Percentiles rank a stretch among this genome's conserved stretches.
phyloP scores from a whole-genome alignment of 2,888 invertebrate genomes.

The Eurytoma adleriae region DNA sequence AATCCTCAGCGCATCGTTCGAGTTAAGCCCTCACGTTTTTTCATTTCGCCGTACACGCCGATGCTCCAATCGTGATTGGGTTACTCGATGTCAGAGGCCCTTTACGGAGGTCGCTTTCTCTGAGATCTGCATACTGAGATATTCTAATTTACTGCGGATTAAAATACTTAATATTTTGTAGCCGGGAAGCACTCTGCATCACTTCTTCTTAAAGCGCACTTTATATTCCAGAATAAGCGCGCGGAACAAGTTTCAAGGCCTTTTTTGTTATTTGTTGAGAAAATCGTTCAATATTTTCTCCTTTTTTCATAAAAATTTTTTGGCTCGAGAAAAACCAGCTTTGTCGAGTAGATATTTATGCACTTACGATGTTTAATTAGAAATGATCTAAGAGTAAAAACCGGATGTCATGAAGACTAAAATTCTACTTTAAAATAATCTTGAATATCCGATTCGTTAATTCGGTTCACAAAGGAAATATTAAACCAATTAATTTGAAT shows the following conservation, averaged over 20 bases:
- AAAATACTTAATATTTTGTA: constrained; percentile 53
- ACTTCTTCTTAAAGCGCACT: constrained; percentile 27
- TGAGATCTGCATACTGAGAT: constrained; percentile 30
- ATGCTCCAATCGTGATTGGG: constrained; percentile 64
- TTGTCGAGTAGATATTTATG: background rate
- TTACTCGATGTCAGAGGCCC: constrained; percentile 2
- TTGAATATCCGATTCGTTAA: too few relatives aligned
- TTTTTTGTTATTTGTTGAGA: constrained; percentile 5
- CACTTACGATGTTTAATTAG: background rate
- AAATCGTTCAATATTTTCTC: constrained; percentile 7
- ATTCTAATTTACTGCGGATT: constrained; percentile 48
- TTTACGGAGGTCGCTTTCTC: constrained; percentile 19
- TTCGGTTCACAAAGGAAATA: too few relatives aligned
- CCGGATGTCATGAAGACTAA: too few relatives aligned
- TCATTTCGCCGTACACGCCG: constrained; percentile 36
- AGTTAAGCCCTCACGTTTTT: constrained; percentile 45
- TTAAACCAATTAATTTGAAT: too few relatives aligned
- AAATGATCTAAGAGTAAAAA: too few relatives aligned
- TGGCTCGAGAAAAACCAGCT: background rate
- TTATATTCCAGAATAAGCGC: constrained; percentile 14
- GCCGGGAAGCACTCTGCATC: constrained; percentile 19
- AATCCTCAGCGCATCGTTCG: constrained; percentile 53
- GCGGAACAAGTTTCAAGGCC: constrained; percentile 15
- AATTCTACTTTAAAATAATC: too few relatives aligned
- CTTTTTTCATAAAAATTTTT: background rate